These are phyloP conservation scores for Albula glossodonta DNA, from an alignment of 2,113 vertebrate genomes.

Conservation along the genomic window DNA sequence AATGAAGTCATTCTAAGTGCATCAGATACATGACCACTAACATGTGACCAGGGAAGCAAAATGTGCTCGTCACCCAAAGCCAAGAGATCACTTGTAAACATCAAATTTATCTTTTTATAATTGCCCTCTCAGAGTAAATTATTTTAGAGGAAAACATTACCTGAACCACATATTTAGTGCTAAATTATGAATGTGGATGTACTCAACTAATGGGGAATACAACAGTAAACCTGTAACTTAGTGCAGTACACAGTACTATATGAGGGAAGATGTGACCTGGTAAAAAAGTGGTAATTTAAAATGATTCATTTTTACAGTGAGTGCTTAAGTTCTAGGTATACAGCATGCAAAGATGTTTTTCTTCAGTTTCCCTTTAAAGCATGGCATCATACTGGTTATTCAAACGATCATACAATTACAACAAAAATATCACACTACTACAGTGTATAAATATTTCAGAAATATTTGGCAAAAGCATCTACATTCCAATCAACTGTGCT, in stretches of 20 bases:
- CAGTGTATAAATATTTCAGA: conserved; percentile 22
- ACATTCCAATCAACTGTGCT: conserved; percentile 8
- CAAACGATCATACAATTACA: not conserved
- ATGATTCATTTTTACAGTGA: not conserved
- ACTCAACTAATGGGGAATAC: not conserved
- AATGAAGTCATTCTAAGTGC: not conserved
- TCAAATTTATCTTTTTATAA: not conserved
- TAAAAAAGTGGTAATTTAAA: not conserved
- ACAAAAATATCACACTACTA: conserved; percentile 9
- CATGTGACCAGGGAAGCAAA: not conserved
- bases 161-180: not conserved
- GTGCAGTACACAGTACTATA: not conserved
- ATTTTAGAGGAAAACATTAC: not conserved
- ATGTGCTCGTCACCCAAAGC: not conserved
- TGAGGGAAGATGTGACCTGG: not conserved
- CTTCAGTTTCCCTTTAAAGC: not conserved
- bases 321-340: not conserved
- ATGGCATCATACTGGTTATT: not conserved
- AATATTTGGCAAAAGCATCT: conserved; percentile 45
- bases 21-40: not conserved
- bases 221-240: not conserved
- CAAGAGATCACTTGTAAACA: not conserved
- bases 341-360: not conserved
- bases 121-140: not conserved
- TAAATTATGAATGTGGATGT: not conserved